Evolutionary conservation across 2,113 vertebrate genomes (phyloP).

Genomic region (Orthonyx spaldingii): DNA sequence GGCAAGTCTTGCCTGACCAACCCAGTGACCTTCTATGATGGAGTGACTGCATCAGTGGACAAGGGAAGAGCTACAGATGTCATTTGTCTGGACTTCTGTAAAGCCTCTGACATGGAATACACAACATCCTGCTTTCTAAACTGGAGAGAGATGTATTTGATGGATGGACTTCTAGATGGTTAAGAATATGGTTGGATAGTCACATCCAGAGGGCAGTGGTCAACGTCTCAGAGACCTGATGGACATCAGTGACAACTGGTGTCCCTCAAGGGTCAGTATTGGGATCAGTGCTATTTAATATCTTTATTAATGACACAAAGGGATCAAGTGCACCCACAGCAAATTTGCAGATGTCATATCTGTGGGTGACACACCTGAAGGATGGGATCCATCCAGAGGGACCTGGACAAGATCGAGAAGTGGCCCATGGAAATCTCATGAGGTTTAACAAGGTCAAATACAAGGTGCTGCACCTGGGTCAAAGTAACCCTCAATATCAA

Average conservation of each 20-base stretch:
- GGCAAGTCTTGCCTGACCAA: not conserved
- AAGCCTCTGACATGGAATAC: not conserved
- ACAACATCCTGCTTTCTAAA: not conserved
- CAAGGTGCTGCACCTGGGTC: not conserved
- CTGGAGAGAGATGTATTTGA: not conserved
- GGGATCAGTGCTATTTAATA: not conserved
- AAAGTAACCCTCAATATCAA: fast-evolving
- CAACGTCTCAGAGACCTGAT: not conserved
- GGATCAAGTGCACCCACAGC: fast-evolving
- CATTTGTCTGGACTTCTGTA: not conserved
- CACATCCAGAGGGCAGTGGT: not conserved
- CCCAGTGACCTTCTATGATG: not conserved
- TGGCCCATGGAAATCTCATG: not conserved
- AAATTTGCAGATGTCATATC: not conserved
- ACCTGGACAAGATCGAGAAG: not conserved
- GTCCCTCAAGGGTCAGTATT: fast-evolving
- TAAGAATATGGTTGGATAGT: not conserved
- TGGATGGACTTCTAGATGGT: not conserved
- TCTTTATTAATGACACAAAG: not conserved
- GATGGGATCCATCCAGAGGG: not conserved
- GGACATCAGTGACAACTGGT: not conserved
- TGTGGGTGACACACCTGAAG: not conserved
- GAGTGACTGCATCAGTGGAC: not conserved
- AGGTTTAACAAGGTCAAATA: not conserved
- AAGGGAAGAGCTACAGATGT: not conserved